Base-by-base conservation (phyloP, 2,113 vertebrate species). In the Alligator mississippiensis region DNA sequence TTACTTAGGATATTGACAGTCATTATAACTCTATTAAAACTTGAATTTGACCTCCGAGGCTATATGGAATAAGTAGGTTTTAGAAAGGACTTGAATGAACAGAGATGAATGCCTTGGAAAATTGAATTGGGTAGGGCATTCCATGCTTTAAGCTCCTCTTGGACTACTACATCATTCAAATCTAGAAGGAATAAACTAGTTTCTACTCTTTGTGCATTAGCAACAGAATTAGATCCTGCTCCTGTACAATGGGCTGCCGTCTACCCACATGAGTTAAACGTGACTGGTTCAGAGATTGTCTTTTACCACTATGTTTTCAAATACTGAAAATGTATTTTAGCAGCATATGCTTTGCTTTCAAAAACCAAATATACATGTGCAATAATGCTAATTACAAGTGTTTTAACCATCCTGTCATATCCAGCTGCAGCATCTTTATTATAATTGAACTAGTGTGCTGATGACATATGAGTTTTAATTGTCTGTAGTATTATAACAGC, bases 381-480 rank as follows among this genome's bases (percentile, higher is more conserved):
- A 79, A 92, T 91, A 84, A 85, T 89, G 62, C 58, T 55, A 90
- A 90, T 90, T 3, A 70, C 7, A n/a, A 3, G 66, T 38, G 13
- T 81, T 84, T 63, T 74, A 79, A 47, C 62, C 13, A 83, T 72
- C 89, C 84, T 84, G 88, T 92, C 68, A 59, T 70, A 94, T 87
- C 86, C 80, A 90, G 87, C 62, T 34, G 66, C 81, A 80, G 70
- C 66, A 54, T 27, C 89, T 96, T 78, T 93, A 86, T 90, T 93
- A 80, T 78, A 80, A 92, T 72, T 86, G 22, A 95, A 86, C 61
- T 22, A 60, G n/a, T 59, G 61, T 88, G 47, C 47, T 47, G 85
- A 89, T 82, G 60, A 82, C 82, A 82, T 60, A 80, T 84, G 75
- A 57, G 55, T 90, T 87, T 90, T 86, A 94, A 91, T 96, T 91